Evolutionary conservation across 2,888 invertebrate genomes (phyloP).

Genomic region (Nezara viridula): DNA sequence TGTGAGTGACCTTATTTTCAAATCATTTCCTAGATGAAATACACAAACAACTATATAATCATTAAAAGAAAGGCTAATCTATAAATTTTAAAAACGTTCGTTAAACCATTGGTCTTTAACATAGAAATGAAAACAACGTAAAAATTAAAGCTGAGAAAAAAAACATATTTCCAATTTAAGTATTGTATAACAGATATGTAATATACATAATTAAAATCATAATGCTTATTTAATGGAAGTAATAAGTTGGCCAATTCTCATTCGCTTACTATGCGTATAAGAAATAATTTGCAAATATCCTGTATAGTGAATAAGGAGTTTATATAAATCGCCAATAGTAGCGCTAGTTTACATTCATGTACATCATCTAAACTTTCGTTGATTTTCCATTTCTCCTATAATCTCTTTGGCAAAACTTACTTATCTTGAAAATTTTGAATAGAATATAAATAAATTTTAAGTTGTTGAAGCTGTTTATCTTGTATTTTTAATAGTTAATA

Average conservation of each 20-base stretch:
- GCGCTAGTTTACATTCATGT: neutral
- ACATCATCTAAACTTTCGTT: neutral
- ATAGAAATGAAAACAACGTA: neutral
- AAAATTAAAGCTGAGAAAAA: no score
- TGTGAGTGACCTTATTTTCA: no score
- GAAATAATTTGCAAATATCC: neutral
- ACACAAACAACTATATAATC: neutral
- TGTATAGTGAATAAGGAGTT: neutral
- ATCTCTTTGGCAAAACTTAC: neutral
- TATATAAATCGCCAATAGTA: neutral
- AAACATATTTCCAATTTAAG: no score
- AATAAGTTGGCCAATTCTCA: no score
- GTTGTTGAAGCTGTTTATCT: neutral
- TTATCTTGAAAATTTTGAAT: conserved; percentile 20
- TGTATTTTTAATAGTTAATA: conserved; percentile 69
- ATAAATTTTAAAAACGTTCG: neutral
- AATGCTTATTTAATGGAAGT: no score
- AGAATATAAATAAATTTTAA: neutral
- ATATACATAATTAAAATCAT: no score
- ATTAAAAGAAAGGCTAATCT: neutral
- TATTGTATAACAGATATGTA: no score
- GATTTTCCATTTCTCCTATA: neutral
- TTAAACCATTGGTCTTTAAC: neutral
- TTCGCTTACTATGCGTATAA: no score
- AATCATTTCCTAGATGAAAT: no score